Evolutionary conservation across 1,140 invertebrate genomes (phyloP), one percentile per base, ranked within the genome.

Genomic region (Lordiphosa stackelbergi): DNA sequence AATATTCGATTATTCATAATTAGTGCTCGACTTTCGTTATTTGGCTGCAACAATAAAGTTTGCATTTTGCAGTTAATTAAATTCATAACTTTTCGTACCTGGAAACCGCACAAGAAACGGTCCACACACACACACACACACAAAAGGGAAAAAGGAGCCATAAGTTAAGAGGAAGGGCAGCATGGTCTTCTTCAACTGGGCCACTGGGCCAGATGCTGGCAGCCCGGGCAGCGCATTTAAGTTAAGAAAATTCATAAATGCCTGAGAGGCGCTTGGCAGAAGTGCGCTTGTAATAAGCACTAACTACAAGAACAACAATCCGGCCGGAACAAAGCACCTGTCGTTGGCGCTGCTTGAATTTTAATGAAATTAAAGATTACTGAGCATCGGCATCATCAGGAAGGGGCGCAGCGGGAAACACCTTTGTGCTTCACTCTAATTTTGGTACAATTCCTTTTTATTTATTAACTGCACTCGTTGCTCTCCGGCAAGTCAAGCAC

Each of bases 321-420:
- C 36, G 31, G 41, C 58, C 16, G 56, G 53, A 43, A 60, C 53
- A 63, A 62, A 61, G 64, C 60, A 46, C 54, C 56, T 70, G 53
- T 78, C 52, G 53, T 59, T 66, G 52, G 34, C 36, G 53, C 53
- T 40, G 47, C 52, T 69, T 75, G 59, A 81, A 75, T 79, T 81
- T 79, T 81, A 81, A 79, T 79, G 66, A 79, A 81, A 81, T 81
- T 81, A 71, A 75, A 79, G 66, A 79, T 81, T 75, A 81, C 77
- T 71, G 59, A 79, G 74, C 52, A 43, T 19, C 40, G 49, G 37
- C 40, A 49, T n/a, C 54, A 66, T 38, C 53, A 57, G 49, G 19
- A 51, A 41, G 47, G 16, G 16, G 16, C 16, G 1, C 2, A 19
- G 19, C 2, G 19, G 19, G 19, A 19, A 19, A 19, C 19, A 19